Conservation (phyloP, 2,113 vertebrate species). For the Microcebus lehilahytsara region DNA sequence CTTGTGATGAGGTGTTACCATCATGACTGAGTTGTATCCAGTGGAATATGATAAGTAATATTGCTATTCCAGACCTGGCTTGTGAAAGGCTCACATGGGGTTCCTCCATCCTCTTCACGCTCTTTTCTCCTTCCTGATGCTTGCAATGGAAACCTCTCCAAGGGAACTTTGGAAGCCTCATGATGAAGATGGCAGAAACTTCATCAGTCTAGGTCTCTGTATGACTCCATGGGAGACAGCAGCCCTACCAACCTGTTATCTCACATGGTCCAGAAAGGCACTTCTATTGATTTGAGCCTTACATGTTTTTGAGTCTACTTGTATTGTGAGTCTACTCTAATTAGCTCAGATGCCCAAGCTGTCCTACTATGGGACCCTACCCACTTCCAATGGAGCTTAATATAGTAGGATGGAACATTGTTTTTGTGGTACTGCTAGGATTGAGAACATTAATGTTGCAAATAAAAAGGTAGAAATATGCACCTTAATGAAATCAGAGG, state of each 20-base stretch:
- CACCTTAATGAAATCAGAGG: neutral
- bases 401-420: neutral
- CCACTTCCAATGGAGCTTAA: neutral
- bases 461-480: neutral
- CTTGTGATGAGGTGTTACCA: neutral
- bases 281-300: neutral
- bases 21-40: neutral
- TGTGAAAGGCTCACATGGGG: neutral
- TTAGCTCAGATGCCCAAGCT: neutral
- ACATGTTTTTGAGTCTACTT: neutral
- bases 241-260: neutral
- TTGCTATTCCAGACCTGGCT: neutral
- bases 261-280: neutral
- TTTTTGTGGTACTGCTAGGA: neutral
- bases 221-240: rapidly evolving
- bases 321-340: neutral
- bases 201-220: neutral
- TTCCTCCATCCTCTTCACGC: neutral
- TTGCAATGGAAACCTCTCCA: neutral
- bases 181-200: neutral
- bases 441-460: neutral
- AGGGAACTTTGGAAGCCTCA: neutral
- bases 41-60: neutral
- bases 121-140: neutral
- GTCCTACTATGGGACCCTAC: neutral